A percentile compares a stretch with the other conserved stretches of the same genome.
Conservation (phyloP, 1,140 invertebrate species). For the Lepeophtheirus salmonis region DNA sequence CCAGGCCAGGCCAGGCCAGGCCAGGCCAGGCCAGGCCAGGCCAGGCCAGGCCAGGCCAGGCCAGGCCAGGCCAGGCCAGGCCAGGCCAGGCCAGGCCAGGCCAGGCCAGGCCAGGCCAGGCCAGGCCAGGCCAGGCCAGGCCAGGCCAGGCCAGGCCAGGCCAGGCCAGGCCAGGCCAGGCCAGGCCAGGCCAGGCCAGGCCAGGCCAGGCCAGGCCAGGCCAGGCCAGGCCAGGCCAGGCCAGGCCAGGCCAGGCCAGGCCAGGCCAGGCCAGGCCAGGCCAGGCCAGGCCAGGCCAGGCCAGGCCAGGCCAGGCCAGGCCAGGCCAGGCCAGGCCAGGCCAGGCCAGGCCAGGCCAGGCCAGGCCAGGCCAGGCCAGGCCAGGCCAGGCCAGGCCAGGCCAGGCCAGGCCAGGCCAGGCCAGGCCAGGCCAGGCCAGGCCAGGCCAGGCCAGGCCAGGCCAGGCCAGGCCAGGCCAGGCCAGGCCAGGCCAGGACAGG, state of each 20-base stretch:
- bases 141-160: conserved; percentile 24
- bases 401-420: conserved; percentile 24
- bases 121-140: conserved; percentile 24
- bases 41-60: conserved; percentile 24
- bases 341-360: conserved; percentile 24
- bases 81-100: conserved; percentile 24
- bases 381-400: conserved; percentile 23
- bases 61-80: conserved; percentile 24
- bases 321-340: conserved; percentile 24
- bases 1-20: conserved; percentile 24
- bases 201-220: conserved; percentile 24
- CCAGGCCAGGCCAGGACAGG: conserved; percentile 24
- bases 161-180: conserved; percentile 24
- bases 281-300: conserved; percentile 23
- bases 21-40: conserved; percentile 24
- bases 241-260: conserved; percentile 24
- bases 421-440: conserved; percentile 24
- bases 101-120: conserved; percentile 24
- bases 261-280: conserved; percentile 24
- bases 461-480: conserved; percentile 24
- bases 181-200: conserved; percentile 24
- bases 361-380: conserved; percentile 24
- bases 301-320: conserved; percentile 24
- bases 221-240: conserved; percentile 24
- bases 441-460: conserved; percentile 24